A percentile compares a stretch with the other conserved stretches of the same genome.
phyloP scores from a whole-genome alignment of 2,797 vertebrate genomes.

The Pitangus sulphuratus region DNA sequence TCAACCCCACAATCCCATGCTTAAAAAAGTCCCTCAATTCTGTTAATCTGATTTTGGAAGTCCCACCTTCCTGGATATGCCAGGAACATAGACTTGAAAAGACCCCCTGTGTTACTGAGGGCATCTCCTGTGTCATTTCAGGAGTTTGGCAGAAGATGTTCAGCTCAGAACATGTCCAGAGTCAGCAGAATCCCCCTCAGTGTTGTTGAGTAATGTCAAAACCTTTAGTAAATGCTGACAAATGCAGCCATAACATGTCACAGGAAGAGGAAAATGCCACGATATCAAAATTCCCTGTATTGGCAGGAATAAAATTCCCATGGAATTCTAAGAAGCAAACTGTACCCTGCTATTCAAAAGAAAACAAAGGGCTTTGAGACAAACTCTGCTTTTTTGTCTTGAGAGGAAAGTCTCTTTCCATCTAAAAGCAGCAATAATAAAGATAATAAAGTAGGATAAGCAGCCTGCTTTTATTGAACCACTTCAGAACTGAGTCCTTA shows the following conservation, averaged over 20 bases:
- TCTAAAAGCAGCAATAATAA: neutral
- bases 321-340: neutral
- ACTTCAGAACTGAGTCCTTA: neutral
- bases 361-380: neutral
- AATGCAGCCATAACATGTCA: neutral
- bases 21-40: accelerated
- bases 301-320: neutral
- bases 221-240: neutral
- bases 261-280: neutral
- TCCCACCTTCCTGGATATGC: accelerated
- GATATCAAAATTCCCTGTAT: neutral
- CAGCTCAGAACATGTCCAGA: neutral
- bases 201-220: neutral
- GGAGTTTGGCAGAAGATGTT: neutral
- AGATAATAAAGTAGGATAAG: slow-evolving; percentile 5
- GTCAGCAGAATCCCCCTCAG: neutral
- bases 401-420: neutral
- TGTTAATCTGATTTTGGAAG: neutral
- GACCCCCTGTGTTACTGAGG: neutral
- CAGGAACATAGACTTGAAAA: neutral
- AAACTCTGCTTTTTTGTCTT: neutral
- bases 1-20: neutral
- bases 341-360: neutral
- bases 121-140: neutral
- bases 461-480: slow-evolving; percentile 20